These are phyloP conservation scores for Andinoacara biseriatus DNA, from an alignment of 2,113 vertebrate genomes.

Conservation along the genomic window DNA sequence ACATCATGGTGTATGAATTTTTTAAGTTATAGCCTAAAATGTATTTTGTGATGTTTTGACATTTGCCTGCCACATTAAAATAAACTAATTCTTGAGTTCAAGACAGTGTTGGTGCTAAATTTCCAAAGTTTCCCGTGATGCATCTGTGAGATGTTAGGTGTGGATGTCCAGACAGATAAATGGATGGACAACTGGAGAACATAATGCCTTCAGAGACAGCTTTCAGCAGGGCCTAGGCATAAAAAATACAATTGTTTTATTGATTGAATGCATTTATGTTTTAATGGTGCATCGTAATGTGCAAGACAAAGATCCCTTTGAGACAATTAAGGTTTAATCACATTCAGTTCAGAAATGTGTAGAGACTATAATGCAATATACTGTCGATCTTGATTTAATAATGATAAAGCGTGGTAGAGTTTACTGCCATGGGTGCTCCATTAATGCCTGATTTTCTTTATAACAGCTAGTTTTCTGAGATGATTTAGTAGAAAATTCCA, in stretches of 20 bases:
- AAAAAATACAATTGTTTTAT: neutral
- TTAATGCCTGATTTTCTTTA: neutral
- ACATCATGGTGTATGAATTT: neutral
- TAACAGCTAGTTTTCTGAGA: neutral
- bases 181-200: neutral
- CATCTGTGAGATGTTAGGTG: neutral
- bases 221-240: neutral
- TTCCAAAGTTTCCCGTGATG: neutral
- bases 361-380: neutral
- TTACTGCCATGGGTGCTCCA: neutral
- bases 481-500: neutral
- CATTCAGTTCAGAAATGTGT: slow-evolving; percentile 20
- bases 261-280: slow-evolving; percentile 10
- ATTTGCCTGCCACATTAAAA: neutral
- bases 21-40: neutral
- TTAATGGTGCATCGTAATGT: slow-evolving; percentile 12
- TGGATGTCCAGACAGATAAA: neutral
- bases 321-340: slow-evolving; percentile 2
- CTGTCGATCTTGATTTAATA: neutral
- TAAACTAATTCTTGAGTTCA: neutral
- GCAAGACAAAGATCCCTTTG: neutral
- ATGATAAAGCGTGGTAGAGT: neutral
- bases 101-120: neutral
- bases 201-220: neutral
- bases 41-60: neutral